Percentiles rank a stretch among this genome's conserved stretches.
Evolutionary conservation across 92 coral and sea anemone genomes (phyloP).

Genomic region (Diadumene lineata): DNA sequence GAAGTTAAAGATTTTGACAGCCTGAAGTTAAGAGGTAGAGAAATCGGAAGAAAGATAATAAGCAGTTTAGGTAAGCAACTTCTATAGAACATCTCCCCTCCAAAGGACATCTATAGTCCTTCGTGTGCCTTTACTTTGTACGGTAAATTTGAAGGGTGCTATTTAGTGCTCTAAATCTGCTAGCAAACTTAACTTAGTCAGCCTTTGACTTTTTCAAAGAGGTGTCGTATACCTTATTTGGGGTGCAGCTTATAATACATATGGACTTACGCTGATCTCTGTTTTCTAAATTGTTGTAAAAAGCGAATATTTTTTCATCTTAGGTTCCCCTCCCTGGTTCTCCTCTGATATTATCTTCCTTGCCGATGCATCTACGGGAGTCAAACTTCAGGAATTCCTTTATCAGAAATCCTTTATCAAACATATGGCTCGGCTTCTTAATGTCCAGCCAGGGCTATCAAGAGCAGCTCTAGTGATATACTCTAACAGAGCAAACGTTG

Average conservation of each 20-base stretch:
- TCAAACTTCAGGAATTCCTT: conserved; percentile 41
- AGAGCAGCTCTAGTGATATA: conserved; percentile 57
- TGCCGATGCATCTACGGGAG: conserved; percentile 63
- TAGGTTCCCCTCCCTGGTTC: conserved; percentile 46
- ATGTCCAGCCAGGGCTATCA: conserved; percentile 55
- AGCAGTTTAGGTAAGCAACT: conserved; percentile 29
- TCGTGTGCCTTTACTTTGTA: too few species aligned
- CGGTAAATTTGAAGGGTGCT: too few species aligned
- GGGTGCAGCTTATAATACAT: too few species aligned
- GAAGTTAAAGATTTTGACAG: conserved; percentile 41
- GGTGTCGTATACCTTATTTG: too few species aligned
- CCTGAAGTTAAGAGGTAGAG: conserved; percentile 23
- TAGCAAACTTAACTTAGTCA: too few species aligned
- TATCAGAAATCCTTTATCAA: conserved; percentile 55
- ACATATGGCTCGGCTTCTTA: conserved; percentile 51
- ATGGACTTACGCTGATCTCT: too few species aligned
- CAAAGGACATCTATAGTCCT: too few species aligned
- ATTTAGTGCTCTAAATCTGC: too few species aligned
- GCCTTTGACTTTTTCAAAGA: too few species aligned
- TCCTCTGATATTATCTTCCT: conserved; percentile 66
- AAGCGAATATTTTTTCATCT: too few species aligned
- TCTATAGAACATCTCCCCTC: too few species aligned
- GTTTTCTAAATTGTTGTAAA: too few species aligned
- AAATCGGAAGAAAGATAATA: conserved; percentile 14
- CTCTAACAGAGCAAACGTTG: conserved; percentile 28